phyloP scores from a whole-genome alignment of 37 sponge, comb jelly and placozoan species.

The Lycopodina hypogea region DNA sequence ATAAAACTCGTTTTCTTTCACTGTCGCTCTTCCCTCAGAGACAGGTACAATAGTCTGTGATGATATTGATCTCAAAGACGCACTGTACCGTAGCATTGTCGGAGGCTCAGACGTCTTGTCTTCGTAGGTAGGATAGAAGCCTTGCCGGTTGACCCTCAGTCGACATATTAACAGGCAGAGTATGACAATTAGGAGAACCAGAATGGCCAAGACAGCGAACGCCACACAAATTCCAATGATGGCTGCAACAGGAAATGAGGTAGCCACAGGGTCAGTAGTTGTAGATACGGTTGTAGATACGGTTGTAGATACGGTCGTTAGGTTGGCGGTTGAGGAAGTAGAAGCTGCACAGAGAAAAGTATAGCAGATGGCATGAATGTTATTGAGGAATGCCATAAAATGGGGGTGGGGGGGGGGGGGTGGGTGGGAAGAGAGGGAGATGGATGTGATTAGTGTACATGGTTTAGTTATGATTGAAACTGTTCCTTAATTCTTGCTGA shows the following conservation, averaged over 20 bases:
- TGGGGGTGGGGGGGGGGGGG: too few relatives aligned
- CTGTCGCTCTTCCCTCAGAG: constrained; percentile 2
- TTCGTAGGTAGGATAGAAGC: constrained; percentile 51
- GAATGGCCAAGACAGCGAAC: constrained; percentile 19
- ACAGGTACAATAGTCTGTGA: constrained; percentile 55
- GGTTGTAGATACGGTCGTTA: too few relatives aligned
- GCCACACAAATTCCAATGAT: constrained; percentile 35
- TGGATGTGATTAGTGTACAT: too few relatives aligned
- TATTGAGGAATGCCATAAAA: too few relatives aligned
- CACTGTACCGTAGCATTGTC: constrained; percentile 55
- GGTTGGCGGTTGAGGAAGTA: neutral
- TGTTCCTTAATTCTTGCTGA: too few relatives aligned
- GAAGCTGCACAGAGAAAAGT: neutral
- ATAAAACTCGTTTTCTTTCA: constrained; percentile 53
- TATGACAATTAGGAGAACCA: constrained; percentile 8
- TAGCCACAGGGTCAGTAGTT: too few relatives aligned
- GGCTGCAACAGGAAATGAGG: neutral
- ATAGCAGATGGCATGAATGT: too few relatives aligned
- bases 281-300: neutral
- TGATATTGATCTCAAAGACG: constrained; percentile 51
- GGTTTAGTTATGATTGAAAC: too few relatives aligned
- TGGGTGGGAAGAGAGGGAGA: too few relatives aligned
- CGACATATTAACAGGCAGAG: constrained; percentile 23
- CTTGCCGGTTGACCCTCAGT: constrained; percentile 30
- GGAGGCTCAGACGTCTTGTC: constrained; percentile 45